Evolutionary conservation across 1,140 invertebrate species (phyloP).

Genomic region (Leucophenga varia): DNA sequence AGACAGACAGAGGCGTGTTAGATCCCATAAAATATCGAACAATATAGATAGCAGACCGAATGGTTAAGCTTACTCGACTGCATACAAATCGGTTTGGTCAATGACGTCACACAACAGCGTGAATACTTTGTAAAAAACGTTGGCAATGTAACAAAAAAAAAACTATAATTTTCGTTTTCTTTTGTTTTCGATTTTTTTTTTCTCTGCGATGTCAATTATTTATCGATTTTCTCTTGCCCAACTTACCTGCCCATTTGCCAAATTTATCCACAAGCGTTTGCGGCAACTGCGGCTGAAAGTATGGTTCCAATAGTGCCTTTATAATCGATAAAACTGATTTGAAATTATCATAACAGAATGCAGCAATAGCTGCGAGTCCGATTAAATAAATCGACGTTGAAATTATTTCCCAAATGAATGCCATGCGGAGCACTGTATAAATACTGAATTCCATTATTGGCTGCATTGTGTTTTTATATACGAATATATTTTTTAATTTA

Average conservation of each 20-base stretch:
- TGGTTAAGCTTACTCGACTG: too few species aligned
- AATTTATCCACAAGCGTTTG: conserved; percentile 59
- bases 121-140: too few species aligned
- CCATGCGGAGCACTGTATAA: conserved; percentile 41
- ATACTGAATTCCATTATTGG: conserved; percentile 35
- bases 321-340: conserved; percentile 59
- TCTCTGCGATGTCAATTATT: conserved; percentile 6
- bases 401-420: conserved; percentile 42
- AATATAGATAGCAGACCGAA: too few species aligned
- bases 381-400: conserved; percentile 43
- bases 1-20: too few species aligned
- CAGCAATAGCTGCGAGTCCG: conserved; percentile 54
- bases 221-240: conserved; percentile 2
- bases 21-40: too few species aligned
- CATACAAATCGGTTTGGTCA: too few species aligned
- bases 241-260: conserved; percentile 63
- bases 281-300: conserved; percentile 60
- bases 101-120: conserved; percentile 13
- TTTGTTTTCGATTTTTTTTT: conserved; percentile 1
- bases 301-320: conserved; percentile 60
- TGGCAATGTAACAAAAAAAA: conserved; percentile 8
- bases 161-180: background rate
- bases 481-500: too few species aligned
- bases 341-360: conserved; percentile 57
- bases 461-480: conserved; percentile 27